Base-by-base conservation (phyloP, 2,797 vertebrate genomes). In the Geotrypetes seraphini region DNA sequence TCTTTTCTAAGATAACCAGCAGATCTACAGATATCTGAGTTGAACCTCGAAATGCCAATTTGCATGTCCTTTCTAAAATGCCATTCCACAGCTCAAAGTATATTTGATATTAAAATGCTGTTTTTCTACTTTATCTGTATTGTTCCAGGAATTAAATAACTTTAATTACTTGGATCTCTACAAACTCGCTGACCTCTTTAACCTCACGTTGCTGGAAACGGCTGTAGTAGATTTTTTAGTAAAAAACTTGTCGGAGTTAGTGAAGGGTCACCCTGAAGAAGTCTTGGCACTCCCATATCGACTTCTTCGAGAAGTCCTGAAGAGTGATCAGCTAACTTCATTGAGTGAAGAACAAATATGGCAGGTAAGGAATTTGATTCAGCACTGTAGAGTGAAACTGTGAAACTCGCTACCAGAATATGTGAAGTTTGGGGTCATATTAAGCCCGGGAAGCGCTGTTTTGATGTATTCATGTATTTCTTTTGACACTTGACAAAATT, bases 111-210 rank as follows among this genome's bases (percentile, higher is more conserved):
- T 19, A 19, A 19, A 8, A 19, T 5, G 19, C 5, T 19, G 7
- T 9, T 18, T 29, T 28, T 29, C 31, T n/a, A n/a, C 5, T 30
- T 26, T n/a, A n/a, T 22, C 12, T 7, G 3, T 10, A 25, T 43
- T 33, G 39, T 51, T 61, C 36, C 67, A 98, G 94, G 94, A 97
- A 66, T 81, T 98, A 69, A 97, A 88, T 81, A 90, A 83, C 40
- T 87, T 92, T 66, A 96, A 98, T 83, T 98, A 97, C 75, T 81
- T 97, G 86, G 92, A 96, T 76, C 79, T 96, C 64, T 98, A 95
- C 73, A 89, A 90, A 15, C 87, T 98, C 55, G 93, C 93, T 2
- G 94, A 97, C 75, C 85, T 97, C 55, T 98, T 97, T 81, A 91
- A 96, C 77, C 89, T 98, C 58, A 90, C 92, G 19, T 60, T 89